These are phyloP conservation scores for Caerostris darwini DNA, from an alignment of 1,140 invertebrate species.

Conservation along the genomic window DNA sequence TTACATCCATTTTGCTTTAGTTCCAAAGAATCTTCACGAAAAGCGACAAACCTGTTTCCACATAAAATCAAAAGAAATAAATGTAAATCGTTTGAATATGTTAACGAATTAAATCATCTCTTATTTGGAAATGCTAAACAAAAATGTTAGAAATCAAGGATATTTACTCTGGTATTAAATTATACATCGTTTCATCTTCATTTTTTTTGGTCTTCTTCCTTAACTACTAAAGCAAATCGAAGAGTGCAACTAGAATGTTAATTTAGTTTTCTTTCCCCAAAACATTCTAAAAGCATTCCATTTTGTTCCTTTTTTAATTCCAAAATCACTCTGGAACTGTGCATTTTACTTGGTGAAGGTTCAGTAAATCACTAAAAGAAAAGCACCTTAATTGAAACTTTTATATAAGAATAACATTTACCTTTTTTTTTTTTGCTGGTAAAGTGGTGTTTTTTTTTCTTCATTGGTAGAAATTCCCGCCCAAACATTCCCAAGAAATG, in stretches of 20 bases:
- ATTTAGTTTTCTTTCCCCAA: constrained; percentile 15
- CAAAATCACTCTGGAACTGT: not conserved
- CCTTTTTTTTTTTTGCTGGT: not conserved
- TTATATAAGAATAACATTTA: constrained; percentile 31
- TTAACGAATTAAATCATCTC: too few species aligned
- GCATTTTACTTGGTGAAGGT: constrained; percentile 24
- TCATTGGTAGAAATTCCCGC: not conserved
- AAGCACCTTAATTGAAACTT: constrained; percentile 60
- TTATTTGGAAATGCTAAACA: too few species aligned
- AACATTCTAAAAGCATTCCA: not conserved
- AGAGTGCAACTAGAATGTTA: not conserved
- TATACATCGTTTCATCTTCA: not conserved
- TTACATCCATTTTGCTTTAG: too few species aligned
- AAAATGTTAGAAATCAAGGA: too few species aligned
- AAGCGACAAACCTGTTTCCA: too few species aligned
- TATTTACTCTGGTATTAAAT: constrained; percentile 30
- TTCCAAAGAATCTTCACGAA: too few species aligned
- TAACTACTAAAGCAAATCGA: constrained; percentile 43
- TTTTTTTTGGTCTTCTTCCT: not conserved
- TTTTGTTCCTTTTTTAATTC: constrained; percentile 8
- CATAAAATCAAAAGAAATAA: too few species aligned
- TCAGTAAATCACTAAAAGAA: constrained; percentile 25
- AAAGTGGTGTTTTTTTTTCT: not conserved
- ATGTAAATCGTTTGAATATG: too few species aligned
- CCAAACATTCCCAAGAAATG: constrained; percentile 59